Percentiles rank a stretch among this genome's conserved stretches.
Conservation (phyloP, 2,888 invertebrate species). For the Falcaria lacertinaria region DNA sequence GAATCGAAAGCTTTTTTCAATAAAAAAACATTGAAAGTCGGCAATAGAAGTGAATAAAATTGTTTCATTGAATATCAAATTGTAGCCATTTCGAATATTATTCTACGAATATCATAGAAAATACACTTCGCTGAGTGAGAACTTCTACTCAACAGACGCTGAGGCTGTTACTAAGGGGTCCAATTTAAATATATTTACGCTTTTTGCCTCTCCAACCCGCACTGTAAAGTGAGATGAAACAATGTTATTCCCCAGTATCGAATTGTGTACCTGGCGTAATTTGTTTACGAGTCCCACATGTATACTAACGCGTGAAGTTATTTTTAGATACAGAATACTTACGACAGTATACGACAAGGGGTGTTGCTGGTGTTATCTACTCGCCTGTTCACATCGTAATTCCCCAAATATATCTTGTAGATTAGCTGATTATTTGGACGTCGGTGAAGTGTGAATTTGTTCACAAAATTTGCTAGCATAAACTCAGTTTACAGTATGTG, state of each 20-base stretch:
- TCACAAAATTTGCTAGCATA: too few species aligned
- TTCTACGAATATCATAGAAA: constrained; percentile 13
- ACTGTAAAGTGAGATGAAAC: constrained; percentile 3
- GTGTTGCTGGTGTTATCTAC: not conserved
- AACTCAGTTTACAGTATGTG: too few species aligned
- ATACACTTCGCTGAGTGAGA: constrained; percentile 17
- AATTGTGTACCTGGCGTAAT: not conserved
- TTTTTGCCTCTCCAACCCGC: constrained; percentile 1
- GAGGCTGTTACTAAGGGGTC: constrained; percentile 20
- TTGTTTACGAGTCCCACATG: not conserved
- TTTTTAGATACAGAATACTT: not conserved
- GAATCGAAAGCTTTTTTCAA: constrained; percentile 4
- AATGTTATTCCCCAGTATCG: not conserved
- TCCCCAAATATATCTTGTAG: too few species aligned
- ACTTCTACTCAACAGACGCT: constrained; percentile 5
- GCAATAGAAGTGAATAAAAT: constrained; percentile 4
- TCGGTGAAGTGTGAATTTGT: too few species aligned
- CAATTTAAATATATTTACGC: constrained; percentile 20
- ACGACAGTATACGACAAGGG: too few species aligned
- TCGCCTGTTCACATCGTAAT: too few species aligned
- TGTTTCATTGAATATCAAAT: constrained; percentile 14
- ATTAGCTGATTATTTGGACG: too few species aligned
- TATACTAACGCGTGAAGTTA: not conserved
- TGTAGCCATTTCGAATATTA: constrained; percentile 14
- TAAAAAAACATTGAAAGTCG: not conserved